phyloP scores from a whole-genome alignment of 1,140 invertebrate genomes.

The Megalonaias nervosa region DNA sequence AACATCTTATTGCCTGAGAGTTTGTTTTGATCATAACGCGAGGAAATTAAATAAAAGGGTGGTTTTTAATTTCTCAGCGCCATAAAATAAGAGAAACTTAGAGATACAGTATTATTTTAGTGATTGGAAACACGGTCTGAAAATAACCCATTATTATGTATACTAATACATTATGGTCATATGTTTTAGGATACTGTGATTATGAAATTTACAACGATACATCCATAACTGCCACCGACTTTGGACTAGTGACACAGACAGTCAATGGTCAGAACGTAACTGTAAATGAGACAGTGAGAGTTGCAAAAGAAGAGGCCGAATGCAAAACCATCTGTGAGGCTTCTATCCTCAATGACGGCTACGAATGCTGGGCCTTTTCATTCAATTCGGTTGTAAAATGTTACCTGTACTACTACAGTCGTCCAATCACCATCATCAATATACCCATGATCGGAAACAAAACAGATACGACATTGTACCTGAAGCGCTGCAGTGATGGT shows the following conservation, averaged over 20 bases:
- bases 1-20: too few species aligned
- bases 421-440: conserved; percentile 1
- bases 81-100: too few species aligned
- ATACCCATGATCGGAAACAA: background rate
- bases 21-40: too few species aligned
- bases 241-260: conserved; percentile 6
- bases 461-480: conserved; percentile 14
- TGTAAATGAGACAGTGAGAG: conserved; percentile 22
- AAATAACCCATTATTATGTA: too few species aligned
- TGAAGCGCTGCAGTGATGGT: conserved; percentile 27
- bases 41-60: too few species aligned
- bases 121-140: too few species aligned
- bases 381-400: conserved; percentile 26
- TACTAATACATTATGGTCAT: too few species aligned
- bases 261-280: background rate
- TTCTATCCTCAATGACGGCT: conserved; percentile 21
- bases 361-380: conserved; percentile 32
- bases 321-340: conserved; percentile 22
- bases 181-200: conserved; percentile 14
- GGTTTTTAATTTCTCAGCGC: too few species aligned
- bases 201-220: conserved; percentile 20
- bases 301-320: background rate
- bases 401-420: conserved; percentile 25
- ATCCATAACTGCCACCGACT: conserved; percentile 20
- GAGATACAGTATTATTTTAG: too few species aligned